Evolutionary conservation across 2,888 invertebrate species (phyloP), one percentile per base, ranked within the genome.

Genomic region (Orchesellides sinensis): DNA sequence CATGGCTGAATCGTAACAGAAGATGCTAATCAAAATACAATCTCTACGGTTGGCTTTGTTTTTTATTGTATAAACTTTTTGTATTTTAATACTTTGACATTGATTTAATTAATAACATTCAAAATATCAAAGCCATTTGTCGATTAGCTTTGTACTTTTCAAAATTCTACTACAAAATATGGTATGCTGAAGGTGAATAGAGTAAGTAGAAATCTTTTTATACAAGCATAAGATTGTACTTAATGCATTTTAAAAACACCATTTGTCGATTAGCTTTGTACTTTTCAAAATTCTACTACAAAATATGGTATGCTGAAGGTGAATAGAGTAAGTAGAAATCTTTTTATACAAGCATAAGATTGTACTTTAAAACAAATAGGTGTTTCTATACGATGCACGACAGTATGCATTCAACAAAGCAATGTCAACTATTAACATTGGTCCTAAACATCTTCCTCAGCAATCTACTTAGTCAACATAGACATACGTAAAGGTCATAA

Each of bases 11-110:
- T 14, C 17, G 14, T 12, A 56, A 56, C 27, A 27, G 14, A 56
- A 25, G 56, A 56, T 56, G 56, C 56, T 56, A 56, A 56, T 56
- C 56, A 56, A 56, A 1, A 56, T 56, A 56, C 56, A 56, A 56
- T 56, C 56, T 23, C 56, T 56, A 25, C 56, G 56, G 17, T 23
- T 6, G 10, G 27, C 27, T 56, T 56, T n/a, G n/a, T 49, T n/a
- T 49, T 49, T n/a, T 12, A n/a, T 17, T 56, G 17, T 25, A 56
- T n/a, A 56, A 27, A 1, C 4, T 23, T 56, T 21, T 56, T 56
- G 21, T 56, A 56, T 56, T 56, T 56, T 56, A 56, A 56, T 56
- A 56, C 19, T 8, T 17, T 2, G 8, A 49, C 49, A 17, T 35
- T 35, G 12, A 35, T 35, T 35, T 35, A 8, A 12, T 35, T 12